Conservation (phyloP, 2,797 vertebrate species). For the Microcaecilia unicolor region DNA sequence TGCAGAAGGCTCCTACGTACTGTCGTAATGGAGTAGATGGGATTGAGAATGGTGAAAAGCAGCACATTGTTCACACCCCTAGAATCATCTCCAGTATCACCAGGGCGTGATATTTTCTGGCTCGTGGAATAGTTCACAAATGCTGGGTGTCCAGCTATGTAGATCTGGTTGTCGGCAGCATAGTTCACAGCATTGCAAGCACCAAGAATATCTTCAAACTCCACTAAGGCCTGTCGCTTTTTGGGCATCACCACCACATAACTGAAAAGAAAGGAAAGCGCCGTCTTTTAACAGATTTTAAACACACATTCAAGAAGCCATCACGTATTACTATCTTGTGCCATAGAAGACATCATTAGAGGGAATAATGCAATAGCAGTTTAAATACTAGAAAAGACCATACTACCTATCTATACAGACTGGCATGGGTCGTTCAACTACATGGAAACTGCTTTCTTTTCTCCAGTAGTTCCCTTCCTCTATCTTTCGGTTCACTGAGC, state of each 20-base stretch:
- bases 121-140: conserved; percentile 96
- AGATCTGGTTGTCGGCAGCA: conserved; percentile 87
- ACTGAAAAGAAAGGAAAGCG: conserved; percentile 42
- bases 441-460: too few relatives aligned
- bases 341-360: too few relatives aligned
- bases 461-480: too few relatives aligned
- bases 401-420: too few relatives aligned
- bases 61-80: conserved; percentile 86
- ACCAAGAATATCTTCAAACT: conserved; percentile 84
- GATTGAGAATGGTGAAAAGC: conserved; percentile 88
- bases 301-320: too few relatives aligned
- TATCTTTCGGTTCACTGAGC: too few relatives aligned
- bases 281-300: too few relatives aligned
- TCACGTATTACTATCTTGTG: too few relatives aligned
- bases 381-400: too few relatives aligned
- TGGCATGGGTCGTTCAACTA: too few relatives aligned
- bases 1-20: too few relatives aligned
- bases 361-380: too few relatives aligned
- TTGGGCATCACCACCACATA: conserved; percentile 96
- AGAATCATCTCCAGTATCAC: conserved; percentile 75
- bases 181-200: conserved; percentile 88
- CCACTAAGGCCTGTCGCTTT: conserved; percentile 87
- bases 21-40: conserved; percentile 71
- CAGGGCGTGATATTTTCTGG: conserved; percentile 90
- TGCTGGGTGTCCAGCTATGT: conserved; percentile 83